Conservation (phyloP, 2,113 vertebrate species). For the Dermatemys mawii region DNA sequence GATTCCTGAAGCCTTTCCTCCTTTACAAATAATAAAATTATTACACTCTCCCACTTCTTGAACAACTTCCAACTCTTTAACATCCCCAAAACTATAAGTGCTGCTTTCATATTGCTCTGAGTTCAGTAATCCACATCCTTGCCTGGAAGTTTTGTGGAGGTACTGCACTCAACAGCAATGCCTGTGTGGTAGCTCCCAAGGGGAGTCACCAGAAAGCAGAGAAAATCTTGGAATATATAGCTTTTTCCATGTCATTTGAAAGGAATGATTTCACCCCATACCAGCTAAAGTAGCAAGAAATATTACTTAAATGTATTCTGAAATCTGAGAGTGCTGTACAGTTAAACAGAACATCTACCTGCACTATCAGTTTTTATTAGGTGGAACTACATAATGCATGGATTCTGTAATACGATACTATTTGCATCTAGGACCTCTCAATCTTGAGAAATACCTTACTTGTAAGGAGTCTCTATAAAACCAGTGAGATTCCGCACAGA, state of each 20-base stretch:
- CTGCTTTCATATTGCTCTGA: neutral
- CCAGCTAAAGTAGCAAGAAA: neutral
- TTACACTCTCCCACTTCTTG: neutral
- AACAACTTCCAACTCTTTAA: neutral
- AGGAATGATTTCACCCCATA: slow-evolving; percentile 51
- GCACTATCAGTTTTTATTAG: neutral
- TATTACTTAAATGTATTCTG: neutral
- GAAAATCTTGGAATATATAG: slow-evolving; percentile 33
- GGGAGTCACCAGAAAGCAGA: slow-evolving; percentile 47
- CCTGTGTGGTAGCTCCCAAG: slow-evolving; percentile 25
- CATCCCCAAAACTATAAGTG: neutral
- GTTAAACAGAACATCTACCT: neutral
- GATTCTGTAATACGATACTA: neutral
- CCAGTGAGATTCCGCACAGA: neutral
- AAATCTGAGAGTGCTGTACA: neutral
- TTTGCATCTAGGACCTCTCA: neutral
- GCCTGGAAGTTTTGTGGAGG: slow-evolving; percentile 13
- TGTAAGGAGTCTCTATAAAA: neutral
- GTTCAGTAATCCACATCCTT: neutral
- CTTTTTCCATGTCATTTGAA: slow-evolving; percentile 58
- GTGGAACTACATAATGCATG: neutral
- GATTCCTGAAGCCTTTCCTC: neutral
- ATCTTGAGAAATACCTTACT: neutral
- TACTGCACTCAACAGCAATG: neutral
- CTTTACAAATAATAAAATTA: neutral